Evolutionary conservation across 2,113 vertebrate species (phyloP), one percentile per base, ranked within the genome.

Genomic region (Peromyscus leucopus): DNA sequence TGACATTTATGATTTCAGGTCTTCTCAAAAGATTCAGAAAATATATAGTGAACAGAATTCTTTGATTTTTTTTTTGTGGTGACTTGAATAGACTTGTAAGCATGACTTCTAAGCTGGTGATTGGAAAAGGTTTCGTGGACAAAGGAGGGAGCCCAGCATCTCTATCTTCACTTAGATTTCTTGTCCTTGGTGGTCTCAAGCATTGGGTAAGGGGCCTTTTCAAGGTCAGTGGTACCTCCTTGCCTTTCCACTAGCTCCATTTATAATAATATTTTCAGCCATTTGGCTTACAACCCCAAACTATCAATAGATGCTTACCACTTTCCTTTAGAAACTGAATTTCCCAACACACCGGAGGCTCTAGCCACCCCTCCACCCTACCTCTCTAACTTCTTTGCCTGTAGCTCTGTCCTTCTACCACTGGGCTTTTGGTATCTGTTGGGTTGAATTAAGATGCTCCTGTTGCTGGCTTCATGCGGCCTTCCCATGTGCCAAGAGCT

Each of bases 1-100:
- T 72, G 57, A 85, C 69, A 39, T 57, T 33, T 72, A 76, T 57
- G 51, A 8, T 36, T 91, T 19, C 71, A 28, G 72, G 48, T 17
- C 28, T 89, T 90, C n/a, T 91, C 82, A 95, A 91, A 94, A 90
- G 75, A 91, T 5, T 63, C 79, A 75, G 33, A 93, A 96, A 57
- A 89, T 36, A 69, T 33, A 46, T 0, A 24, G 46, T 61, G 7
- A 17, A 39, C 13, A 80, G 51, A 92, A 59, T 80, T 82, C 33
- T 93, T 92, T 63, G 51, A 57, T 59, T 69, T 39, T 16, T 69
- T 39, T 16, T 21, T 31, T 79, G 4, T 71, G 83, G 11, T 12
- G 59, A 39, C n/a, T 67, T 85, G 51, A 95, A 55, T 51, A 42
- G 83, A 79, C 63, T 65, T 31, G 36, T 74, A 71, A 87, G n/a